These are phyloP conservation scores for Lerista edwardsae DNA, from an alignment of 2,797 vertebrate species.

Conservation along the genomic window DNA sequence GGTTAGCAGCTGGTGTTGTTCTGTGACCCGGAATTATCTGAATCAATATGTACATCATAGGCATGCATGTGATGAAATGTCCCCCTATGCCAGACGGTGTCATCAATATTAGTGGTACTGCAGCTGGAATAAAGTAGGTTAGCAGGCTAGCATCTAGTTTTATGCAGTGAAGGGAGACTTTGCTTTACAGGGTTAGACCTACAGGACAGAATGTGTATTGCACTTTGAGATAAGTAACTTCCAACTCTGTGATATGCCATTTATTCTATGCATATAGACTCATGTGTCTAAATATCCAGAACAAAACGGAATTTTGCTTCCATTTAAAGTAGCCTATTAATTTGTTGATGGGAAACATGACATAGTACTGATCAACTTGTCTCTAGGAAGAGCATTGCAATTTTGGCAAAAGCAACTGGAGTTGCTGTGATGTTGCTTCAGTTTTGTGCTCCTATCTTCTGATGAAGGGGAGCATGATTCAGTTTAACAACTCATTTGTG, in stretches of 20 bases:
- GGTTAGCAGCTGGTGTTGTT: neutral
- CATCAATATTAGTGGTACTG: constrained; percentile 3
- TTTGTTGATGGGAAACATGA: accelerated
- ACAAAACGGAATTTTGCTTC: neutral
- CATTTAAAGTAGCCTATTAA: neutral
- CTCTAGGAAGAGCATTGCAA: neutral
- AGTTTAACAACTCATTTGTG: accelerated
- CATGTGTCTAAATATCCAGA: neutral
- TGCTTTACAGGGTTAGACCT: neutral
- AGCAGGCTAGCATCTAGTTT: constrained; percentile 10
- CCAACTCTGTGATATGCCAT: neutral
- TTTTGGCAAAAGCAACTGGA: neutral
- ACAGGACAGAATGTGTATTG: neutral
- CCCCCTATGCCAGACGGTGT: accelerated
- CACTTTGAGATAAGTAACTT: neutral
- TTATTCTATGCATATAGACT: neutral
- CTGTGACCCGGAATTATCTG: constrained; percentile 16
- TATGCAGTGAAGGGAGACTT: neutral
- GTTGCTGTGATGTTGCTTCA: neutral
- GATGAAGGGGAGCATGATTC: neutral
- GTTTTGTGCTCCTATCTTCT: neutral
- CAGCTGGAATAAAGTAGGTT: constrained; percentile 30
- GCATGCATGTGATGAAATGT: neutral
- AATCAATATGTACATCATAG: neutral
- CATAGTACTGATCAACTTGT: neutral